Evolutionary conservation across 2,797 vertebrate species (phyloP).

Genomic region (Geotrypetes seraphini): DNA sequence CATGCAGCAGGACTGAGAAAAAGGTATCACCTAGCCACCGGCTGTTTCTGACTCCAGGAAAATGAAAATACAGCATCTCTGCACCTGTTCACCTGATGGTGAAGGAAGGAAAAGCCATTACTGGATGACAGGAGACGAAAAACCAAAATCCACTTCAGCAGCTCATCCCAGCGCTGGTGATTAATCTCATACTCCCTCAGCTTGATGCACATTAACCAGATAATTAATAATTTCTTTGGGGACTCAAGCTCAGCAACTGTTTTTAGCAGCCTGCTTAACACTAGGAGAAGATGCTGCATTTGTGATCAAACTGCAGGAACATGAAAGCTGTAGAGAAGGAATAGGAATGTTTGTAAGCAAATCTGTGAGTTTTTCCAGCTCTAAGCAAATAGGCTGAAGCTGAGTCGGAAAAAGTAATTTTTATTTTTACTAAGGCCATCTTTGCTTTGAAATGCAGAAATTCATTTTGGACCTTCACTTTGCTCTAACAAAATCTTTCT

Average conservation of each 20-base stretch:
- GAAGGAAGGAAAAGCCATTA: slow-evolving; percentile 67
- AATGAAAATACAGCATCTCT: slow-evolving; percentile 64
- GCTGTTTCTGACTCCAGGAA: slow-evolving; percentile 59
- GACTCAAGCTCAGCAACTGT: slow-evolving; percentile 77
- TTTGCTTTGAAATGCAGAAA: too few relatives aligned
- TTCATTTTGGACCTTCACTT: too few relatives aligned
- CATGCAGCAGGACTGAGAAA: slow-evolving; percentile 52
- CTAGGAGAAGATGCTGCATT: slow-evolving; percentile 35
- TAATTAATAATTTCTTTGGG: slow-evolving; percentile 98
- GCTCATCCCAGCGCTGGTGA: slow-evolving; percentile 72
- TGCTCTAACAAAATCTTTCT: too few relatives aligned
- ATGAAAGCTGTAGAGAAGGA: slow-evolving; percentile 17
- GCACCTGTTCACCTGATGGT: slow-evolving; percentile 69
- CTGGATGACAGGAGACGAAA: slow-evolving; percentile 63
- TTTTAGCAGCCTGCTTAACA: slow-evolving; percentile 76
- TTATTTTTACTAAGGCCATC: too few relatives aligned
- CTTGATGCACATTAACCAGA: slow-evolving; percentile 94
- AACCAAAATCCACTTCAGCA: slow-evolving; percentile 72
- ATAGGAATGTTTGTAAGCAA: slow-evolving; percentile 17
- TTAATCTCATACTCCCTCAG: slow-evolving; percentile 90
- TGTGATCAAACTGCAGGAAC: slow-evolving; percentile 41
- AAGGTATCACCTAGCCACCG: slow-evolving; percentile 52
- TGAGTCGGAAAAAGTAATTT: too few relatives aligned
- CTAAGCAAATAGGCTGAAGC: too few relatives aligned
- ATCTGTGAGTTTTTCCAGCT: too few relatives aligned